Evolutionary conservation across 2,797 vertebrate species (phyloP).

Genomic region (Lagorchestes hirsutus): DNA sequence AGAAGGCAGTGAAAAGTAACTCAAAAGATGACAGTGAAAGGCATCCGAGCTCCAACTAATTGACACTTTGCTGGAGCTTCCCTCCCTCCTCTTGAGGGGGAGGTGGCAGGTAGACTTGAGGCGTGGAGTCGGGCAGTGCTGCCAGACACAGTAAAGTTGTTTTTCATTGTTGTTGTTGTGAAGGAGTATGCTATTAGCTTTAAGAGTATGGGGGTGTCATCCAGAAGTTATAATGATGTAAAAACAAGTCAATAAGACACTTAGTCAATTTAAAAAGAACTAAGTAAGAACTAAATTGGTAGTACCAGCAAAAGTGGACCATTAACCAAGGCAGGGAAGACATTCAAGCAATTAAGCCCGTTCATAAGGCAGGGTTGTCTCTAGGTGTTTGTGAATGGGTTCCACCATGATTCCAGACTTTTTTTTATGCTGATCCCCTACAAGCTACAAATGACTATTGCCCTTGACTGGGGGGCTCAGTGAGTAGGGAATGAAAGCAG

Average conservation of each 20-base stretch:
- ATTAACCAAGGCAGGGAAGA: background rate
- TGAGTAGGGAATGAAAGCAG: background rate
- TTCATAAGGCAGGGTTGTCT: background rate
- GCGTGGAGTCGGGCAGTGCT: background rate
- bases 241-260: background rate
- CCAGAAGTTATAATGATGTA: background rate
- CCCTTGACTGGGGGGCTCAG: background rate
- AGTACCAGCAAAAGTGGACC: background rate
- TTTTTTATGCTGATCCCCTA: background rate
- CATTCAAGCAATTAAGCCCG: background rate
- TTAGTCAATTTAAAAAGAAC: background rate
- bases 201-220: background rate
- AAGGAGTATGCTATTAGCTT: background rate
- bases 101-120: background rate
- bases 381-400: background rate
- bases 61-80: background rate
- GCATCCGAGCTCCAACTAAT: background rate
- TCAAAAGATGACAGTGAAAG: background rate
- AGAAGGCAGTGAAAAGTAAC: background rate
- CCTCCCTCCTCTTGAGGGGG: background rate
- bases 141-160: background rate
- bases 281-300: background rate
- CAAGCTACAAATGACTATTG: background rate
- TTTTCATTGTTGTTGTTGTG: background rate
- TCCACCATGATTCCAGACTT: background rate